Evolutionary conservation across 2,888 invertebrate genomes (phyloP).

Genomic region (Ceramica pisi): DNA sequence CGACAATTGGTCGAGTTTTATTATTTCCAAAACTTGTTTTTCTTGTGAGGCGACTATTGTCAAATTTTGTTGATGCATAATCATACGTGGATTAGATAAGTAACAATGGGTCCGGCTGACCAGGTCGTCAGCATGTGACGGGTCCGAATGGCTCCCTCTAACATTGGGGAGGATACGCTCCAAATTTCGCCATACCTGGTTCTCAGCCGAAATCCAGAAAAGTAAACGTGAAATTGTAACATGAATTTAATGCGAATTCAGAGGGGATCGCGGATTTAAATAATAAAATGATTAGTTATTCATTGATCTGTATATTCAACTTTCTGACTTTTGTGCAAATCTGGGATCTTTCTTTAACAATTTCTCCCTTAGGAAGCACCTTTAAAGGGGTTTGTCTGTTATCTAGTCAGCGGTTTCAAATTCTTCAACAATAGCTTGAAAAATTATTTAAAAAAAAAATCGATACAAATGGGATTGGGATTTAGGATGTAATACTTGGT

Average conservation of each 20-base stretch:
- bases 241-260: conserved; percentile 57
- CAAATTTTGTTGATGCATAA: conserved; percentile 82
- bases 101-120: conserved; percentile 79
- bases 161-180: conserved; percentile 73
- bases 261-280: conserved; percentile 57
- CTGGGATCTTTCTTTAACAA: conserved; percentile 34
- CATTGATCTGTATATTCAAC: conserved; percentile 48
- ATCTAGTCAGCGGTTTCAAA: not conserved
- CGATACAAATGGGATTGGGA: not conserved
- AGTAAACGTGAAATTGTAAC: conserved; percentile 67
- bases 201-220: conserved; percentile 52
- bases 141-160: conserved; percentile 77
- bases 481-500: not conserved
- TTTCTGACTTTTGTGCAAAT: conserved; percentile 30
- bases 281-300: conserved; percentile 42
- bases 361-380: conserved; percentile 2
- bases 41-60: conserved; percentile 80
- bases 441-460: not conserved
- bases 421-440: not conserved
- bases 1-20: conserved; percentile 79
- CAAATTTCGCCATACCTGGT: conserved; percentile 68
- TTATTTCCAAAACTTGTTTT: conserved; percentile 86
- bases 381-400: not conserved
- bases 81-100: conserved; percentile 83
- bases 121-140: conserved; percentile 83